These are phyloP conservation scores for Stomatorhinus walkeri DNA, from an alignment of 2,797 vertebrate species.

Conservation along the genomic window DNA sequence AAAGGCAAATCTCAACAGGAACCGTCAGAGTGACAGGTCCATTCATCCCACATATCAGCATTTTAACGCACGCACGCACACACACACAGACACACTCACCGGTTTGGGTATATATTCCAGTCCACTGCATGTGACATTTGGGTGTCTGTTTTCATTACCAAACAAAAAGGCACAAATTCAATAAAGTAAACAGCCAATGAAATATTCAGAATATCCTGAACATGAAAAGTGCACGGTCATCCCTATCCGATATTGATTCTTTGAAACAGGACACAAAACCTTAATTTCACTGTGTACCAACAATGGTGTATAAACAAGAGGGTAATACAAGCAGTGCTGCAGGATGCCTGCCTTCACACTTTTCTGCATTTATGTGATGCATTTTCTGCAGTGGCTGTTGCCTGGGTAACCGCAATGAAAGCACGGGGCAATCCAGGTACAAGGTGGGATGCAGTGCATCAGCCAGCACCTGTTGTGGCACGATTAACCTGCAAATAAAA, in stretches of 20 bases:
- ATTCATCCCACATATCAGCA: background rate
- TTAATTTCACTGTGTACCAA: background rate
- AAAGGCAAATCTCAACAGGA: background rate
- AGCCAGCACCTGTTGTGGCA: constrained; percentile 68
- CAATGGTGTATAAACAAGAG: background rate
- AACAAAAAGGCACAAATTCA: constrained; percentile 8
- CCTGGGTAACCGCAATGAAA: constrained; percentile 66
- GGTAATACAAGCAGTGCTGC: background rate
- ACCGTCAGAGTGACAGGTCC: background rate
- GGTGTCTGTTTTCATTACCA: constrained; percentile 14
- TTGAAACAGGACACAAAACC: background rate
- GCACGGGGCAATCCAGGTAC: constrained; percentile 67
- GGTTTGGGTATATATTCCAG: background rate
- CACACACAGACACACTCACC: background rate
- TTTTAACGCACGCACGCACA: background rate
- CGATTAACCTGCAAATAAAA: constrained; percentile 55
- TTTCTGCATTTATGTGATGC: background rate
- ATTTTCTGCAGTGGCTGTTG: constrained; percentile 38
- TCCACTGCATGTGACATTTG: background rate
- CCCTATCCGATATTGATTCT: background rate
- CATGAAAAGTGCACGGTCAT: background rate
- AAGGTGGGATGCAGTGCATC: constrained; percentile 72
- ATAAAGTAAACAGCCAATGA: constrained; percentile 11
- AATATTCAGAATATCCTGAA: background rate
- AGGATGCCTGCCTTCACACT: background rate